A percentile compares a stretch with the other conserved stretches of the same genome.
Evolutionary conservation across 2,797 vertebrate genomes (phyloP).

Genomic region (Phylloscopus collybita): DNA sequence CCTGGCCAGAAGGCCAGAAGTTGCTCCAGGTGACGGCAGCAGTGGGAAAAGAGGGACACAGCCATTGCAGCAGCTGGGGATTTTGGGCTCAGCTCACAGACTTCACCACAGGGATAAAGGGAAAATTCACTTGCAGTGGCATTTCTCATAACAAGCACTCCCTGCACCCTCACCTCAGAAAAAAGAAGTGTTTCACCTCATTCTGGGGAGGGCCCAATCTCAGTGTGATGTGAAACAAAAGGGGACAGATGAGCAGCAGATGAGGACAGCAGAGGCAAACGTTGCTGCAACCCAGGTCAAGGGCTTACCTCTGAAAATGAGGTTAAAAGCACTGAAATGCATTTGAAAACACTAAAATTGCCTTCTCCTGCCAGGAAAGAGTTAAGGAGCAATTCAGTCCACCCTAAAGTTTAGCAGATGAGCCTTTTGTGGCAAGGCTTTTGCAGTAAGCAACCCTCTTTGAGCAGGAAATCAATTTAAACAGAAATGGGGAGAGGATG

Average conservation of each 20-base stretch:
- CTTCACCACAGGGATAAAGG: not conserved
- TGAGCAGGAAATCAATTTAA: not conserved
- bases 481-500: not conserved
- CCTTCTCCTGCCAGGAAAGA: not conserved
- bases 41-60: not conserved
- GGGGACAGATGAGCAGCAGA: not conserved
- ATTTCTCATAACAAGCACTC: not conserved
- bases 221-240: not conserved
- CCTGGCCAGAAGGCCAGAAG: not conserved
- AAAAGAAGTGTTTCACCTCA: not conserved
- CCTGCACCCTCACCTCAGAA: not conserved
- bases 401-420: not conserved
- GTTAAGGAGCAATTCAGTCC: not conserved
- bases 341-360: not conserved
- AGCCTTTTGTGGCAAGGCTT: not conserved
- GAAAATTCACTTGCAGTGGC: not conserved
- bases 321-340: not conserved
- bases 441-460: not conserved
- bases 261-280: not conserved
- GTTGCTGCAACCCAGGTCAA: fast-evolving
- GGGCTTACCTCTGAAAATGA: not conserved
- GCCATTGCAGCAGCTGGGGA: not conserved
- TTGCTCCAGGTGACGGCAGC: not conserved
- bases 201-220: not conserved
- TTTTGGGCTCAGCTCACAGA: fast-evolving